Evolutionary conservation across 2,797 vertebrate genomes (phyloP).

Genomic region (Leptoclinus maculatus): DNA sequence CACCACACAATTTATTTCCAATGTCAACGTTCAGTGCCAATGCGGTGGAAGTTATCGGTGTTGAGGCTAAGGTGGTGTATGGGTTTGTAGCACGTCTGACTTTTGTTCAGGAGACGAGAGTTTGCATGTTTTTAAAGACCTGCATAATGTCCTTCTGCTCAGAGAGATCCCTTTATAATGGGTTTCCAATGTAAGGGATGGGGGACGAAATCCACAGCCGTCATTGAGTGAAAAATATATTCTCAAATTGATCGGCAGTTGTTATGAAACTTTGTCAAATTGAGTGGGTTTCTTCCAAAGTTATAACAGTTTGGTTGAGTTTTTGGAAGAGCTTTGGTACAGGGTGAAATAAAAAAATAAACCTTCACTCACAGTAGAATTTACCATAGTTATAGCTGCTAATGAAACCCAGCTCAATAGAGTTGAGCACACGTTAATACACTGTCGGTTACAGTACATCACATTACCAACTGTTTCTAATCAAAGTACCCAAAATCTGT

Average conservation of each 20-base stretch:
- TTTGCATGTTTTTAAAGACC: neutral
- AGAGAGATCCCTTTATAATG: neutral
- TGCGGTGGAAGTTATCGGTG: neutral
- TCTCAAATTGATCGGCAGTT: neutral
- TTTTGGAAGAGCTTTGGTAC: neutral
- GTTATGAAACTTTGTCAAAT: neutral
- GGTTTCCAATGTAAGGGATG: neutral
- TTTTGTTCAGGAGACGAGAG: neutral
- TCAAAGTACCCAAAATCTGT: conserved; percentile 1
- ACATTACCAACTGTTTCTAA: neutral
- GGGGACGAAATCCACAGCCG: neutral
- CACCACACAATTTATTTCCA: neutral
- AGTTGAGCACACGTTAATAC: neutral
- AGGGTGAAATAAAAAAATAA: neutral
- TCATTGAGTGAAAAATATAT: neutral
- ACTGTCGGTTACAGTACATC: neutral
- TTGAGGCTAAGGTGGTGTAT: neutral
- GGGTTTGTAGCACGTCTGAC: neutral
- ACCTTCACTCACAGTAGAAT: neutral
- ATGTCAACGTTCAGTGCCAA: neutral
- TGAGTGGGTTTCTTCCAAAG: neutral
- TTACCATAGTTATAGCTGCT: neutral
- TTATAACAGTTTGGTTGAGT: neutral
- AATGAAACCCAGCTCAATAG: conserved; percentile 1
- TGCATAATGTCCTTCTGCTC: neutral